phyloP scores from a whole-genome alignment of 2,888 invertebrate genomes.

The Herminia tarsipennalis region DNA sequence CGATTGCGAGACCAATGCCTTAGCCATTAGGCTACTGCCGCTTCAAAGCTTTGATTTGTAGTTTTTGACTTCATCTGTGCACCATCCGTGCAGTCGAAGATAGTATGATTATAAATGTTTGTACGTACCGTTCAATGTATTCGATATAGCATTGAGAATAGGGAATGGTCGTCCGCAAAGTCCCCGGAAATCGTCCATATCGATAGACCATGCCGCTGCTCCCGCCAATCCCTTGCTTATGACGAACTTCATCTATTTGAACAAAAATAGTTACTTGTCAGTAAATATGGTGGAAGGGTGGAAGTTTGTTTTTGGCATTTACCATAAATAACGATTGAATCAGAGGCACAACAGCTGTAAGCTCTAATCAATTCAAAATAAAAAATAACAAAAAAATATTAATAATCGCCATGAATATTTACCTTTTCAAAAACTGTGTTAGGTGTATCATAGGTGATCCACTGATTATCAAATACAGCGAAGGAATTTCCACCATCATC shows the following conservation, averaged over 20 bases:
- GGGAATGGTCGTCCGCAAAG: conserved; percentile 91
- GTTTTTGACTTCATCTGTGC: too few species aligned
- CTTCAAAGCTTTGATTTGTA: too few species aligned
- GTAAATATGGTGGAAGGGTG: too few species aligned
- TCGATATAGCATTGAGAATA: conserved; percentile 86
- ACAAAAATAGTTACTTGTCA: conserved; percentile 3
- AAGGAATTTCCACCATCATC: conserved; percentile 89
- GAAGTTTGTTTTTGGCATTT: too few species aligned
- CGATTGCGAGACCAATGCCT: too few species aligned
- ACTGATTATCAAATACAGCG: conserved; percentile 89
- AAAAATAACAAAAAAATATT: background rate
- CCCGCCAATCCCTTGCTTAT: conserved; percentile 88
- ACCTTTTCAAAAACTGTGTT: conserved; percentile 88
- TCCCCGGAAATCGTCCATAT: conserved; percentile 92
- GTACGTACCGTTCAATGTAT: conserved; percentile 79
- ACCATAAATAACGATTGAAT: too few species aligned
- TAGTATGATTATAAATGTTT: too few species aligned
- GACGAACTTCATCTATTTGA: conserved; percentile 87
- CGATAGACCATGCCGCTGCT: conserved; percentile 89
- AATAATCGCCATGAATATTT: conserved; percentile 24
- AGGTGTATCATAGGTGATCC: conserved; percentile 92
- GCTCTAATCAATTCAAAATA: too few species aligned
- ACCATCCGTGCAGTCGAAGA: too few species aligned
- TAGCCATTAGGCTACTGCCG: too few species aligned
- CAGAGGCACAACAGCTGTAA: too few species aligned